Conservation (phyloP, 2,888 invertebrate genomes). For the Chrysopilus asiliformis region DNA sequence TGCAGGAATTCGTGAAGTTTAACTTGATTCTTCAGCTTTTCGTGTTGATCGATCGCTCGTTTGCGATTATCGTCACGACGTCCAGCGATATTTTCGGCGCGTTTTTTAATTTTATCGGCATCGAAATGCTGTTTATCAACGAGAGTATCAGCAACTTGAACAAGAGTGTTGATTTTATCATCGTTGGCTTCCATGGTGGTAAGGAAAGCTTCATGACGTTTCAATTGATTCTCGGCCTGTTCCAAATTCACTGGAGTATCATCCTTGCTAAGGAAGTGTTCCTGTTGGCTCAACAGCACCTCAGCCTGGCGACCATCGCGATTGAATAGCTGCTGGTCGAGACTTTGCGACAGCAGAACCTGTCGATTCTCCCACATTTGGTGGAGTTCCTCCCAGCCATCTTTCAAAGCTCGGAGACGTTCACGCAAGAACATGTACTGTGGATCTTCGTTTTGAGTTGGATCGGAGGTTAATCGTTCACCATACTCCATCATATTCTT, state of each 20-base stretch:
- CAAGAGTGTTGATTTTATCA: conserved; percentile 94
- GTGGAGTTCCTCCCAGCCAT: conserved; percentile 98
- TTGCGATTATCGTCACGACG: conserved; percentile 81
- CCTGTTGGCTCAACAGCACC: conserved; percentile 94
- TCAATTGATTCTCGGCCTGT: conserved; percentile 93
- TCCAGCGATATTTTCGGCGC: conserved; percentile 88
- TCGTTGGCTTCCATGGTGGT: conserved; percentile 99
- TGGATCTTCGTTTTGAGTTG: conserved; percentile 84
- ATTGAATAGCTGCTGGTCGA: conserved; percentile 90
- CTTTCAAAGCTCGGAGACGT: conserved; percentile 91
- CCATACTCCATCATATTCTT: conserved; percentile 99
- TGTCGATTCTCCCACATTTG: conserved; percentile 99
- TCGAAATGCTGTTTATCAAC: conserved; percentile 92
- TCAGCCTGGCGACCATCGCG: conserved; percentile 96
- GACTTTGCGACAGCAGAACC: conserved; percentile 81
- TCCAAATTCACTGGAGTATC: conserved; percentile 91
- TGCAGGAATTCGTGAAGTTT: conserved; percentile 91
- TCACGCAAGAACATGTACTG: conserved; percentile 99
- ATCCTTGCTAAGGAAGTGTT: conserved; percentile 92
- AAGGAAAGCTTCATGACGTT: conserved; percentile 96
- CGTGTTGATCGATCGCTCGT: conserved; percentile 81
- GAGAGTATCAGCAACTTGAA: conserved; percentile 82
- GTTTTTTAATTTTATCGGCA: conserved; percentile 89
- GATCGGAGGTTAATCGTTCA: conserved; percentile 80
- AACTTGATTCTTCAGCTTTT: conserved; percentile 84